These are phyloP conservation scores for Cassiopea andromeda DNA, from an alignment of 30 jellyfish, hydroid and myxozoan species.

Conservation along the genomic window DNA sequence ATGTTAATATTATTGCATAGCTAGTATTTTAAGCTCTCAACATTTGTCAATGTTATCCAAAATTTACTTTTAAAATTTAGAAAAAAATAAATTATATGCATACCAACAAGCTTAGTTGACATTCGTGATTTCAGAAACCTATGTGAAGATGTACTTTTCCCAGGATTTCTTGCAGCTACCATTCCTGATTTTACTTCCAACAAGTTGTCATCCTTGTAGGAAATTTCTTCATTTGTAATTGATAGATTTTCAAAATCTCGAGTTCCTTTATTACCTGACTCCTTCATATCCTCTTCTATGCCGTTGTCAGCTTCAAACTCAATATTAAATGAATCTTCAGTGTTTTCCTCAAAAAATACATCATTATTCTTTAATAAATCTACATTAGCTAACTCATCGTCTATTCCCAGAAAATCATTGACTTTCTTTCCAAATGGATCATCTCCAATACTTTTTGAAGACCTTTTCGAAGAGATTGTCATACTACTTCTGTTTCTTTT, in stretches of 20 bases:
- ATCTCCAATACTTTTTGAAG: slow-evolving; percentile 71
- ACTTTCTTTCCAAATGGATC: slow-evolving; percentile 85
- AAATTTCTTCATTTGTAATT: background rate
- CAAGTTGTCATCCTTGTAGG: background rate
- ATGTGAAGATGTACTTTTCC: slow-evolving; percentile 1
- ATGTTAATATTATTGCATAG: too few species aligned
- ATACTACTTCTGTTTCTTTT: slow-evolving; percentile 53
- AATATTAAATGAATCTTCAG: slow-evolving; percentile 80
- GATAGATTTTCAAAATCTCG: slow-evolving; percentile 8
- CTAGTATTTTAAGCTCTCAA: too few species aligned
- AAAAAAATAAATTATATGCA: background rate
- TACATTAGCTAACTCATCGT: slow-evolving; percentile 46
- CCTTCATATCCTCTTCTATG: slow-evolving; percentile 31
- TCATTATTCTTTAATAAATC: slow-evolving; percentile 69
- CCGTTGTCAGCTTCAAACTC: slow-evolving; percentile 60
- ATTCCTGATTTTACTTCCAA: background rate
- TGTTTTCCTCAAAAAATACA: slow-evolving; percentile 69
- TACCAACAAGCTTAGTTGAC: slow-evolving; percentile 76
- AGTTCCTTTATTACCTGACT: slow-evolving; percentile 11
- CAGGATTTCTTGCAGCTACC: background rate
- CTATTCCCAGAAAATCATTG: slow-evolving; percentile 63
- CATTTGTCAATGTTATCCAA: background rate
- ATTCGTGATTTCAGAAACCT: slow-evolving; percentile 36
- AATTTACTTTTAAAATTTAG: background rate
- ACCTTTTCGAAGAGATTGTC: slow-evolving; percentile 51